Evolutionary conservation across 2,888 invertebrate species (phyloP), one percentile per base, ranked within the genome.

Genomic region (Conops quadrifasciatus): DNA sequence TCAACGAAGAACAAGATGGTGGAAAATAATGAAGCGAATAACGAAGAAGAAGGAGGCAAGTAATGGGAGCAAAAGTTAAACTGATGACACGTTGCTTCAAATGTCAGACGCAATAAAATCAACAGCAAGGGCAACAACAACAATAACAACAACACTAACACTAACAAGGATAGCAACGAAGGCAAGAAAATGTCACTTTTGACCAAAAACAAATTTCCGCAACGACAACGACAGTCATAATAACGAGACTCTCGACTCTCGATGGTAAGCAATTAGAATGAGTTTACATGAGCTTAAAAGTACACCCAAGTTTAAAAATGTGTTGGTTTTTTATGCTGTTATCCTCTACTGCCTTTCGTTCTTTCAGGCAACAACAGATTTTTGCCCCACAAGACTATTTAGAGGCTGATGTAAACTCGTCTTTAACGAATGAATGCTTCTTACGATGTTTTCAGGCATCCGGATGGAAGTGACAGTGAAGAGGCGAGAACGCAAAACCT

Each of bases 221-320:
- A 16, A 19, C 43, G 4, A 26, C 15, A 26, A 45, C 13, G 15
- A 21, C 36, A 7, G 36, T 36, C 36, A 36, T 36, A 36, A 36
- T 36, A 36, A 7, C 36, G 9, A 36, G 36, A 36, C 9, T 9
- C 9, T 36, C 36, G 36, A 9, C 21, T 24, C 15, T 11, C 4
- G 4, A 56, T 24, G 56, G 24, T 56, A 15, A 16, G 56, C 9
- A 36, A 36, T 36, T 36, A 36, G 36, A 36, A 36, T 9, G 36
- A 36, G 36, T 36, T 36, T 36, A 7, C 36, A 36, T 36, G 36
- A 36, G 36, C 4, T n/a, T 51, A 24, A 56, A 15, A 15, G 56
- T 26, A 56, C 28, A 56, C 19, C 62, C 72, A 73, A 72, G 71
- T 75, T 75, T 73, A 21, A 70, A 69, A 71, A 75, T 69, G 69